phyloP scores from a whole-genome alignment of 2,113 vertebrate genomes.

The Leptocoma aspasia region DNA sequence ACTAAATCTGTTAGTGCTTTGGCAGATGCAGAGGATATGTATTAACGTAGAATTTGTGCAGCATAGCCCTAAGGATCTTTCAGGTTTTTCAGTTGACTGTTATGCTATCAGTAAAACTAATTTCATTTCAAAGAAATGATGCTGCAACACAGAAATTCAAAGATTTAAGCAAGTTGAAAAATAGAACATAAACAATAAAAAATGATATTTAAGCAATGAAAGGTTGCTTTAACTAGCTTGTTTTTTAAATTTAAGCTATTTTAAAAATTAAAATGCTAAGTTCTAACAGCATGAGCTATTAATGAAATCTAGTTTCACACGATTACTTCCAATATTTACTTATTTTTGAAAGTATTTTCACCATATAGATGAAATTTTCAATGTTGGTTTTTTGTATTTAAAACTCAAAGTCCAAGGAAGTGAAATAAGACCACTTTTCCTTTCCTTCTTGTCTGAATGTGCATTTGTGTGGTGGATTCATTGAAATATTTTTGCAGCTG shows the following conservation, averaged over 20 bases:
- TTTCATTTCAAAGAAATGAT: background rate
- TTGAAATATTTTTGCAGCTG: background rate
- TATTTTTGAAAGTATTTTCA: slow-evolving; percentile 20
- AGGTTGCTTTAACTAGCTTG: background rate
- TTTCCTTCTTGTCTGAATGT: background rate
- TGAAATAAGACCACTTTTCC: slow-evolving; percentile 4
- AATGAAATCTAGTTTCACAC: slow-evolving; percentile 9
- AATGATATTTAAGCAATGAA: slow-evolving; percentile 18
- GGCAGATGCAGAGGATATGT: background rate
- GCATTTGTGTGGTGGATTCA: background rate
- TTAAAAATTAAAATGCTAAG: slow-evolving; percentile 50
- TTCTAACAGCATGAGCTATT: slow-evolving; percentile 28
- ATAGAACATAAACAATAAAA: background rate
- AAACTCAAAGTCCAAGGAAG: background rate
- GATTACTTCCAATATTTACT: slow-evolving; percentile 12
- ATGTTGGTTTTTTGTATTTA: slow-evolving; percentile 35
- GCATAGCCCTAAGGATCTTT: background rate
- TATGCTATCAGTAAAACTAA: background rate
- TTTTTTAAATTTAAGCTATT: slow-evolving; percentile 6
- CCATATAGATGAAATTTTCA: background rate
- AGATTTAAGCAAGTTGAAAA: background rate
- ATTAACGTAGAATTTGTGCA: background rate
- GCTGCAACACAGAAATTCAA: background rate
- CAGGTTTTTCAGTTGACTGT: background rate
- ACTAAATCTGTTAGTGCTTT: background rate